A percentile compares a stretch with the other conserved stretches of the same genome.
These are phyloP conservation scores for Zaprionus davidi DNA, from an alignment of 1,140 invertebrate genomes.

Conservation along the genomic window DNA sequence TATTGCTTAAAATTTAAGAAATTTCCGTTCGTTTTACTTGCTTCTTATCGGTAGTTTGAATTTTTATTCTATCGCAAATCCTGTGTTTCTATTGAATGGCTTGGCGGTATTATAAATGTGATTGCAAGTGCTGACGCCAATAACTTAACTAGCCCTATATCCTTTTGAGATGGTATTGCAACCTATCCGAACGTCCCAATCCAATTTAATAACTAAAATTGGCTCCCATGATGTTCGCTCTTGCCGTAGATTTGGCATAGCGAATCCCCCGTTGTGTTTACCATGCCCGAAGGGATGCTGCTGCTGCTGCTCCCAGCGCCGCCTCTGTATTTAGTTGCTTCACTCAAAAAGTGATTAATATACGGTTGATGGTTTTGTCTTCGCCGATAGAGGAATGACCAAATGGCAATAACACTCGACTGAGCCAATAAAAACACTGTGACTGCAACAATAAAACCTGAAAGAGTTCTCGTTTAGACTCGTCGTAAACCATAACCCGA, in stretches of 20 bases:
- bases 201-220: constrained; percentile 87
- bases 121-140: constrained; percentile 1
- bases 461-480: constrained; percentile 20
- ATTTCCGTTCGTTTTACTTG: constrained; percentile 17
- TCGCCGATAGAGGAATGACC: constrained; percentile 93
- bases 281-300: constrained; percentile 19
- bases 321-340: constrained; percentile 27
- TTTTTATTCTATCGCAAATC: neutral
- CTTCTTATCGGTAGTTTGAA: neutral
- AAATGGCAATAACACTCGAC: constrained; percentile 91
- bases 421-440: constrained; percentile 92
- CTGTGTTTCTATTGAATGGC: constrained; percentile 20
- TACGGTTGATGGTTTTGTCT: constrained; percentile 84
- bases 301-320: constrained; percentile 1
- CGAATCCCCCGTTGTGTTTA: constrained; percentile 16
- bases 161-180: constrained; percentile 24
- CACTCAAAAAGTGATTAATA: constrained; percentile 50
- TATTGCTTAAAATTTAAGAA: neutral
- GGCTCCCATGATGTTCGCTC: constrained; percentile 89
- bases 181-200: constrained; percentile 5
- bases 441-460: constrained; percentile 91
- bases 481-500: neutral
- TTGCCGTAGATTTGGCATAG: constrained; percentile 93
- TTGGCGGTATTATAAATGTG: constrained; percentile 13
- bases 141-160: constrained; percentile 14